Conservation (phyloP, 2,113 vertebrate species). For the Numenius arquata region DNA sequence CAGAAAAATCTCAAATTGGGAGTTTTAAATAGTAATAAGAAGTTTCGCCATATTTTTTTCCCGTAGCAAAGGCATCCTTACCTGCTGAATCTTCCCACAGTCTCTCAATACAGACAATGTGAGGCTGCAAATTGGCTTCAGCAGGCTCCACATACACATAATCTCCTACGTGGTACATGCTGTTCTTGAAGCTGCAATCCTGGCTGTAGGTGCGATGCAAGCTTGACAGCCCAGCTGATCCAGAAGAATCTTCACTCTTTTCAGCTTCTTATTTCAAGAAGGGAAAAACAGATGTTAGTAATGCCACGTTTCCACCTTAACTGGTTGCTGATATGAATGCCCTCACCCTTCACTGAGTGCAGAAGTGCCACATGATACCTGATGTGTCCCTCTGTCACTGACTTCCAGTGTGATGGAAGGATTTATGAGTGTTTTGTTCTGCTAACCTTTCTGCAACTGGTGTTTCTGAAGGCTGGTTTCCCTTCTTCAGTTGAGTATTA, state of each 20-base stretch:
- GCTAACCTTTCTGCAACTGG: background rate
- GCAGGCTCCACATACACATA: conserved; percentile 97
- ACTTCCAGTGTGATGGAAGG: background rate
- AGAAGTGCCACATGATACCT: background rate
- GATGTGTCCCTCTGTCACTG: background rate
- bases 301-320: fast-evolving
- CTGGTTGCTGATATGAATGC: background rate
- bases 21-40: background rate
- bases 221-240: conserved; percentile 82
- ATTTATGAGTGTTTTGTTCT: background rate
- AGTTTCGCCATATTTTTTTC: background rate
- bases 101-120: conserved; percentile 97
- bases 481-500: background rate
- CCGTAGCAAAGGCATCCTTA: conserved; percentile 59
- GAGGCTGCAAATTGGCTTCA: conserved; percentile 90
- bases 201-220: conserved; percentile 95
- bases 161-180: conserved; percentile 97
- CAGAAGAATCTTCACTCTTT: conserved; percentile 89
- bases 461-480: background rate
- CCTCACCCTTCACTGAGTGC: background rate
- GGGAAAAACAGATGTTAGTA: background rate
- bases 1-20: background rate
- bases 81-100: conserved; percentile 96
- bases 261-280: conserved; percentile 86
- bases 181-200: conserved; percentile 98